Evolutionary conservation across 2,888 invertebrate species (phyloP).

Genomic region (Lacanobia wlatinum): DNA sequence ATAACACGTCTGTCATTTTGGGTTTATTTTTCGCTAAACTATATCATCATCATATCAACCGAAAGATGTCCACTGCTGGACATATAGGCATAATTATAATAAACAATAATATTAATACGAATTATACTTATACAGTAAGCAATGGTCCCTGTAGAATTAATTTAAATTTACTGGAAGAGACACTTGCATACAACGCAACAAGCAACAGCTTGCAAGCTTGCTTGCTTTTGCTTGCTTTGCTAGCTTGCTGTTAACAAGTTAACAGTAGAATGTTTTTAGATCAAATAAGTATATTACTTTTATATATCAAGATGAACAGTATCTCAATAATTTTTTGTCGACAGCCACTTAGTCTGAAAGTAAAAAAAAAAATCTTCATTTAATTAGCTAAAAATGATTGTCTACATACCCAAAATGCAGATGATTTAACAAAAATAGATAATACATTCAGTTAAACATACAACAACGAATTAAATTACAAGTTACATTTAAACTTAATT

Average conservation of each 20-base stretch:
- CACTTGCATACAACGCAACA: background rate
- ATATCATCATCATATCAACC: too few species aligned
- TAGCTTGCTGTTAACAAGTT: too few species aligned
- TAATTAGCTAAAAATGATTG: background rate
- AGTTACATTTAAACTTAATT: conserved; percentile 30
- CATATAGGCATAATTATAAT: too few species aligned
- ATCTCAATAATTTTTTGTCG: background rate
- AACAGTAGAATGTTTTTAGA: background rate
- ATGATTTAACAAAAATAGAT: conserved; percentile 29
- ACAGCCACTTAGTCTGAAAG: background rate
- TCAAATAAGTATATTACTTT: background rate
- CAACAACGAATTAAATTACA: conserved; percentile 44
- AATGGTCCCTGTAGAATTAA: background rate
- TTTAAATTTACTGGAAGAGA: background rate
- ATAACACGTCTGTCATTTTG: conserved; percentile 30
- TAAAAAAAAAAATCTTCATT: background rate
- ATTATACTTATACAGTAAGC: background rate
- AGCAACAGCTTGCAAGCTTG: too few species aligned
- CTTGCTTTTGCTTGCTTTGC: too few species aligned
- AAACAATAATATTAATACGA: too few species aligned
- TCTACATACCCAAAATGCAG: conserved; percentile 39
- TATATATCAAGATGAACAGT: too few species aligned
- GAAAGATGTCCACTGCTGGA: too few species aligned
- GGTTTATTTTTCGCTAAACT: background rate
- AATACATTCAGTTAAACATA: conserved; percentile 44